These are phyloP conservation scores for Vidua macroura DNA, from an alignment of 2,113 vertebrate species.

Conservation along the genomic window DNA sequence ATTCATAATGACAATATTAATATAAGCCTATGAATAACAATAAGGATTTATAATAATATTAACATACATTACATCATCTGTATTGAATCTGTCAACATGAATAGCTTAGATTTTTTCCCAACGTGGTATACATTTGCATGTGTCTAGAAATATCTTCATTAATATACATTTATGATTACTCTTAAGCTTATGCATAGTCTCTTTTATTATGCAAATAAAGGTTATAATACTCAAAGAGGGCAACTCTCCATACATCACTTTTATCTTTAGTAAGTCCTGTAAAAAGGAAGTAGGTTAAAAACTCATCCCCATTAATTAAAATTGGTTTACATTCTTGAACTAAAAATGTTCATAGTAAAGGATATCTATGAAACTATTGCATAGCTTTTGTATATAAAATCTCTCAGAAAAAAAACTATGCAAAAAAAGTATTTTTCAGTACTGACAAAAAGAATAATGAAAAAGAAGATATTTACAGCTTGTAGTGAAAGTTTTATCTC, in stretches of 20 bases:
- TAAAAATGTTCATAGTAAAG: constrained; percentile 21
- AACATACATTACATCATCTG: constrained; percentile 46
- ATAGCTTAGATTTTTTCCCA: constrained; percentile 38
- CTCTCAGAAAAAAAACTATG: neutral
- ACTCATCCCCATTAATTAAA: constrained; percentile 46
- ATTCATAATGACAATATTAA: constrained; percentile 66
- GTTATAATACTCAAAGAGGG: neutral
- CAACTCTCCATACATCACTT: constrained; percentile 20
- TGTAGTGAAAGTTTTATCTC: constrained; percentile 17
- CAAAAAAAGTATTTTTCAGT: neutral
- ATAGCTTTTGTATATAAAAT: constrained; percentile 15
- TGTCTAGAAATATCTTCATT: constrained; percentile 54
- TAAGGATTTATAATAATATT: constrained; percentile 63
- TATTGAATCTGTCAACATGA: constrained; percentile 31
- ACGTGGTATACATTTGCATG: neutral
- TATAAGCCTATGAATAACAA: constrained; percentile 61
- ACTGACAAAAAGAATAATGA: constrained; percentile 13
- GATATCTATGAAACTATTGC: neutral
- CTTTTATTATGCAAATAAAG: constrained; percentile 54
- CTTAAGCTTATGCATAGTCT: constrained; percentile 38
- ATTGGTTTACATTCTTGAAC: constrained; percentile 9
- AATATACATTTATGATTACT: constrained; percentile 46
- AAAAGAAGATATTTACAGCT: constrained; percentile 12
- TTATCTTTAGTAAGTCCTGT: constrained; percentile 52
- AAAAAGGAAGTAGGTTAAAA: constrained; percentile 58